Evolutionary conservation across 2,888 invertebrate species (phyloP).

Genomic region (Spicauda simplicius): DNA sequence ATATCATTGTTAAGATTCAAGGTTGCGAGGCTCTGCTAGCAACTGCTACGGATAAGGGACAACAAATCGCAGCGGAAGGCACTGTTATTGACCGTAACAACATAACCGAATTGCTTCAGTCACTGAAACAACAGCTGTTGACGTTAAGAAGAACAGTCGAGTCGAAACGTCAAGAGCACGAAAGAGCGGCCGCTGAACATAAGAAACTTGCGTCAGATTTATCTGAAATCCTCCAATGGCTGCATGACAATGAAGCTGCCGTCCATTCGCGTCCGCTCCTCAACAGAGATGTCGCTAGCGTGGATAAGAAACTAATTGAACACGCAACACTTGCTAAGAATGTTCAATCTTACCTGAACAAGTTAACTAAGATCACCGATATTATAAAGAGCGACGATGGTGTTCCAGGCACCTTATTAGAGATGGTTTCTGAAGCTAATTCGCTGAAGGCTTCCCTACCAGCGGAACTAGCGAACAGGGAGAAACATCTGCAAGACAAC

Average conservation of each 20-base stretch:
- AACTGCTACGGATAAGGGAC: conserved; percentile 95
- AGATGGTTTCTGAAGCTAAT: conserved; percentile 94
- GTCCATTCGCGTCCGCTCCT: conserved; percentile 93
- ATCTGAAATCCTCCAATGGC: conserved; percentile 92
- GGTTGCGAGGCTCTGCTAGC: conserved; percentile 95
- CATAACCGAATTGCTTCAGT: conserved; percentile 94
- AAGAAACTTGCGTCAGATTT: conserved; percentile 92
- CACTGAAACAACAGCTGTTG: conserved; percentile 92
- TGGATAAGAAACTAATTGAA: conserved; percentile 91
- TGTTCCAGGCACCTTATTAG: conserved; percentile 91
- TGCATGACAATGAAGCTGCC: conserved; percentile 92
- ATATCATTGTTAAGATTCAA: conserved; percentile 93
- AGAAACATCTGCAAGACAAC: conserved; percentile 91
- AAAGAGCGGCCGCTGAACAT: conserved; percentile 94
- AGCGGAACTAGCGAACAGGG: conserved; percentile 91
- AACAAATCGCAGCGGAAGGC: conserved; percentile 96
- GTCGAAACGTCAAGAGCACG: conserved; percentile 93
- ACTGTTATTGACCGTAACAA: conserved; percentile 94
- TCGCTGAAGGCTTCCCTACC: conserved; percentile 91
- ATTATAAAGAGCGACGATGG: conserved; percentile 90
- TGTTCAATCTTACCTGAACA: conserved; percentile 88
- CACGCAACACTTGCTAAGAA: conserved; percentile 88
- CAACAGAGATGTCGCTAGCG: conserved; percentile 91
- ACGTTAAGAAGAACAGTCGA: conserved; percentile 92
- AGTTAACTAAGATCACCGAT: conserved; percentile 89